A percentile compares a stretch with the other conserved stretches of the same genome.
Conservation (phyloP, 1,140 invertebrate species). For the Oryctes rhinoceros region DNA sequence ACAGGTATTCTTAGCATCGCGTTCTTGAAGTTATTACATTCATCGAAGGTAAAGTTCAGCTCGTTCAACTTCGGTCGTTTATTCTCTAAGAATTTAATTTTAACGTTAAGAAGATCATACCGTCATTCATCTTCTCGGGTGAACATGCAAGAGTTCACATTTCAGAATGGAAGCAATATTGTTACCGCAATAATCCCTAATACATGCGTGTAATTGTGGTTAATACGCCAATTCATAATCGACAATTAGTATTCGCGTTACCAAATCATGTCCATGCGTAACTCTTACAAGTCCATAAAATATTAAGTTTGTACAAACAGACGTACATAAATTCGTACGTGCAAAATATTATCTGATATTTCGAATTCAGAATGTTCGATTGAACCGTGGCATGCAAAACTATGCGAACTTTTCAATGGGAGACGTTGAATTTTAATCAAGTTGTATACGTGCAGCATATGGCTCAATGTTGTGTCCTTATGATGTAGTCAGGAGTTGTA, state of each 20-base stretch:
- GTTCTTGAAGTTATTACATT: no score
- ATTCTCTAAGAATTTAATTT: background rate
- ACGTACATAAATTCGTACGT: background rate
- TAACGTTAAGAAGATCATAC: background rate
- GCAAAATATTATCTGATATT: constrained; percentile 23
- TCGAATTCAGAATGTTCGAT: constrained; percentile 7
- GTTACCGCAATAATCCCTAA: background rate
- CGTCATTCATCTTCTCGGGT: background rate
- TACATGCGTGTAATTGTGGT: background rate
- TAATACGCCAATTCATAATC: background rate
- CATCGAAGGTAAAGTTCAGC: no score
- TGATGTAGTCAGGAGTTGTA: background rate
- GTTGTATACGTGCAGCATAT: background rate
- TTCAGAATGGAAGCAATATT: background rate
- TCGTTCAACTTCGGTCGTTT: no score
- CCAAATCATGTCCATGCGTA: background rate
- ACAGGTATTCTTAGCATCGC: no score
- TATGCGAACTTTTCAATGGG: constrained; percentile 35
- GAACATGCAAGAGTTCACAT: background rate
- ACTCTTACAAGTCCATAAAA: constrained; percentile 2
- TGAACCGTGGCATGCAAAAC: constrained; percentile 8
- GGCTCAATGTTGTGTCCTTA: background rate
- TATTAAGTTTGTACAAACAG: background rate
- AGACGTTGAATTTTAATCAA: constrained; percentile 12
- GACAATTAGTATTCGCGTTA: background rate